Evolutionary conservation across 2,797 vertebrate species (phyloP).

Genomic region (Channallabes apus): DNA sequence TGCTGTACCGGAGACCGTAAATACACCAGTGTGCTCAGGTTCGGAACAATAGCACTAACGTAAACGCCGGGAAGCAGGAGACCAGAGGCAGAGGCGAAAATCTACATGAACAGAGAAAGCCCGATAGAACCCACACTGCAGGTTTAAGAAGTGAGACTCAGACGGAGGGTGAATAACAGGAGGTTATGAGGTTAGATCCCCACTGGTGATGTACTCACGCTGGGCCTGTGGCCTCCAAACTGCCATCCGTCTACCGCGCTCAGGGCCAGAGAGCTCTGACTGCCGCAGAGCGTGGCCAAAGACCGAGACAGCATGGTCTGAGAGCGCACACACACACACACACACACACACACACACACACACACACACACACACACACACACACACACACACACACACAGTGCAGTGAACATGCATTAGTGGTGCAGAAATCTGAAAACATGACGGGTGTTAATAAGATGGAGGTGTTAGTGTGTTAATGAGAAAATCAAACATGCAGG

Average conservation of each 20-base stretch:
- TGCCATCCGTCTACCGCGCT: slow-evolving; percentile 87
- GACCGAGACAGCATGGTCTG: slow-evolving; percentile 96
- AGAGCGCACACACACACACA: slow-evolving; percentile 74
- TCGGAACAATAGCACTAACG: no score
- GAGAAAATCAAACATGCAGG: slow-evolving; percentile 41
- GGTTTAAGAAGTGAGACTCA: slow-evolving; percentile 41
- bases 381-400: no score
- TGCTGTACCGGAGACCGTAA: no score
- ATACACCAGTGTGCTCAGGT: no score
- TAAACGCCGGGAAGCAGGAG: no score
- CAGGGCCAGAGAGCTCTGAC: slow-evolving; percentile 92
- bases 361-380: no score
- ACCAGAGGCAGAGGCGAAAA: no score
- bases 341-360: slow-evolving; percentile 49
- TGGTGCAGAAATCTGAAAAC: slow-evolving; percentile 70
- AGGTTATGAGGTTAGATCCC: slow-evolving; percentile 18
- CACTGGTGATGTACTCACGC: slow-evolving; percentile 85
- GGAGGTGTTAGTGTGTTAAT: slow-evolving; percentile 30
- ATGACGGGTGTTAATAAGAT: slow-evolving; percentile 44
- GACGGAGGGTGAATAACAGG: neutral
- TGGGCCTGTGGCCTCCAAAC: slow-evolving; percentile 84
- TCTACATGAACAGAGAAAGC: slow-evolving; percentile 42
- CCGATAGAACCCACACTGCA: slow-evolving; percentile 51
- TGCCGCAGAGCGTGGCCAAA: slow-evolving; percentile 86
- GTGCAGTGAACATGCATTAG: slow-evolving; percentile 82